These are phyloP conservation scores for Chelonia mydas DNA, from an alignment of 2,797 vertebrate species.

Conservation along the genomic window DNA sequence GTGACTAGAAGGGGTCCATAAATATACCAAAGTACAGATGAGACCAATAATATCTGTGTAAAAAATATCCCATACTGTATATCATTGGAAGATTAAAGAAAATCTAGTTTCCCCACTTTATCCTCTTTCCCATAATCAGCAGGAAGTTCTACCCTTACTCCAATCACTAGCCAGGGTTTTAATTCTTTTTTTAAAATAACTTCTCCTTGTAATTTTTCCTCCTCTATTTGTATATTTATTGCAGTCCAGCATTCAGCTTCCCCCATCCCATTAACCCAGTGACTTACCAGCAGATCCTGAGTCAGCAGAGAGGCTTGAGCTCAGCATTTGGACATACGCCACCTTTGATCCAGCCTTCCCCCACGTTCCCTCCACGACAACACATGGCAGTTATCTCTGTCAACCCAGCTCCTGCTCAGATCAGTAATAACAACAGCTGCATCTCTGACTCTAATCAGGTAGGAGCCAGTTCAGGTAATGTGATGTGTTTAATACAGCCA, in stretches of 20 bases:
- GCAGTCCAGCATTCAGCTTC: conserved; percentile 94
- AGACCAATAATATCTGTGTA: neutral
- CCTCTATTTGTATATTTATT: neutral
- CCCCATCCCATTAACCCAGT: conserved; percentile 95
- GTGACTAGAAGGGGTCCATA: neutral
- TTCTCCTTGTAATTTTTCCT: neutral
- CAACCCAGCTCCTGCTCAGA: conserved; percentile 77
- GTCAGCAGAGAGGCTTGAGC: conserved; percentile 92
- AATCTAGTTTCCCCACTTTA: neutral
- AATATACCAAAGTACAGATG: accelerated
- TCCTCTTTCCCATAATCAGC: neutral
- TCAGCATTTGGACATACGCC: conserved; percentile 93
- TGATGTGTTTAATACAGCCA: neutral
- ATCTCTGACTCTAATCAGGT: conserved; percentile 88
- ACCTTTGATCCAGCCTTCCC: conserved; percentile 90
- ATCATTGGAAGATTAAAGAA: neutral
- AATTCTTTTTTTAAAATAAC: conserved; percentile 1
- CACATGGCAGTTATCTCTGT: conserved; percentile 83
- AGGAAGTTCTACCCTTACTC: neutral
- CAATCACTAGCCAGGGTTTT: neutral
- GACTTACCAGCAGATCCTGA: conserved; percentile 96
- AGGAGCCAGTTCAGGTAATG: neutral
- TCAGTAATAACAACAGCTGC: conserved; percentile 83
- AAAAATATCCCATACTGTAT: neutral
- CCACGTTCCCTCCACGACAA: conserved; percentile 88